Base-by-base conservation (phyloP, 2,113 vertebrate species). In the Sturnus vulgaris region DNA sequence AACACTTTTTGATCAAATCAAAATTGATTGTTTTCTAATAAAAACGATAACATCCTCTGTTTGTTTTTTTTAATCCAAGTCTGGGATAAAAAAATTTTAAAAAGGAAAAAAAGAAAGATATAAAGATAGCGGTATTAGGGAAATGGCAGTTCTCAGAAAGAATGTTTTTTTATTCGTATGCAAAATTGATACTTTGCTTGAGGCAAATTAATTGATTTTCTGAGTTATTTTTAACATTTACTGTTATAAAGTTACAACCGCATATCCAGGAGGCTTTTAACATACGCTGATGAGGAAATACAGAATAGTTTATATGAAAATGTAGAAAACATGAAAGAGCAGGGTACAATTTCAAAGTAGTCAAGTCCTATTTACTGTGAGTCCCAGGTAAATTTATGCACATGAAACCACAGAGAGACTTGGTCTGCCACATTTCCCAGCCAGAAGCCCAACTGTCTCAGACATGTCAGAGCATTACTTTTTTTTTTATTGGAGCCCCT, bases 191-290 rank as follows among this genome's bases (percentile, higher is more conserved):
- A 59, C 3, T 27, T 91, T 82, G 83, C 63, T 79, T 55, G 75
- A 90, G 50, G 63, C 59, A 95, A 82, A 83, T 86, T 88, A 95
- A 90, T 95, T 84, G 77, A 92, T 93, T 95, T 86, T 88, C 64
- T 88, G 76, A 92, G 44, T 83, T 91, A 77, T 86, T 93, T 88
- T 88, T 76, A 70, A 47, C 35, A 68, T 90, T 90, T 86, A 52
- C 35, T 0, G 0, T 33, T 44, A 83, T 28, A 70, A 81, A 68
- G 23, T 82, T 93, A 82, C 70, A 80, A 44, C 8, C 39, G 15
- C 28, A 33, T 91, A 60, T 91, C 57, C 61, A 84, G 61, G 6
- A 49, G 82, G 39, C 3, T 77, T 94, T 91, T 82, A 91, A 42
- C 71, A 72, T 52, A 33, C 53, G 50, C 20, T 61, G 50, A 69